Conservation (phyloP, 2,888 invertebrate species). For the Gasteruption jaculator region DNA sequence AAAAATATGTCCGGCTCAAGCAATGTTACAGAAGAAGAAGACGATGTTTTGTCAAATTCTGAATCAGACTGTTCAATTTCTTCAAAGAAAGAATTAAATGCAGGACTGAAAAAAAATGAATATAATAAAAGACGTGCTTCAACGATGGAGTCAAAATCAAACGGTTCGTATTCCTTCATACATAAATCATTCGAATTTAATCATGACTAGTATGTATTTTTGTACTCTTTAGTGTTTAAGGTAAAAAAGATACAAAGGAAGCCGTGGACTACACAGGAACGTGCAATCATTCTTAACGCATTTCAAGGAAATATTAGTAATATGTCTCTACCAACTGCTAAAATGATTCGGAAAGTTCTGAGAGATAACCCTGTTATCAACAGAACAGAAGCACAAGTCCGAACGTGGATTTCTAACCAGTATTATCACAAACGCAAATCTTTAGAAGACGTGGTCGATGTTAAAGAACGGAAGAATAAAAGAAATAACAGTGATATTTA, state of each 20-base stretch:
- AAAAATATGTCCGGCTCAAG: no score
- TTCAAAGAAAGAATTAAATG: no score
- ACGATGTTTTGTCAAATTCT: no score
- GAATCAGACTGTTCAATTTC: no score
- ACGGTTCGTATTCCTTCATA: neutral
- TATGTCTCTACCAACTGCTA: neutral
- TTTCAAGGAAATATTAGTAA: neutral
- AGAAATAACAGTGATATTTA: no score
- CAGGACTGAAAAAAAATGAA: no score
- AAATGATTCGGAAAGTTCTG: neutral
- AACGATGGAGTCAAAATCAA: no score
- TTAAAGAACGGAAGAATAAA: no score
- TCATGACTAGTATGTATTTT: neutral
- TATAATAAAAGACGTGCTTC: no score
- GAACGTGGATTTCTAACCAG: conserved; percentile 2
- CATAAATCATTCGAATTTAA: conserved; percentile 1
- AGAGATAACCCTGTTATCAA: conserved; percentile 4
- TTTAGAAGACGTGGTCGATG: no score
- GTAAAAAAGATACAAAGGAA: neutral
- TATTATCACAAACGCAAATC: no score
- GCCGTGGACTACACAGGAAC: conserved; percentile 2
- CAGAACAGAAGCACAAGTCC: conserved; percentile 2
- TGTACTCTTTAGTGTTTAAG: neutral
- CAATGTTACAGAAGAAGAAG: no score
- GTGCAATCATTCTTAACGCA: conserved; percentile 2